Percentiles rank a stretch among this genome's conserved stretches.
These are phyloP conservation scores for Alfaro cultratus DNA, from an alignment of 2,797 vertebrate species.

Conservation along the genomic window DNA sequence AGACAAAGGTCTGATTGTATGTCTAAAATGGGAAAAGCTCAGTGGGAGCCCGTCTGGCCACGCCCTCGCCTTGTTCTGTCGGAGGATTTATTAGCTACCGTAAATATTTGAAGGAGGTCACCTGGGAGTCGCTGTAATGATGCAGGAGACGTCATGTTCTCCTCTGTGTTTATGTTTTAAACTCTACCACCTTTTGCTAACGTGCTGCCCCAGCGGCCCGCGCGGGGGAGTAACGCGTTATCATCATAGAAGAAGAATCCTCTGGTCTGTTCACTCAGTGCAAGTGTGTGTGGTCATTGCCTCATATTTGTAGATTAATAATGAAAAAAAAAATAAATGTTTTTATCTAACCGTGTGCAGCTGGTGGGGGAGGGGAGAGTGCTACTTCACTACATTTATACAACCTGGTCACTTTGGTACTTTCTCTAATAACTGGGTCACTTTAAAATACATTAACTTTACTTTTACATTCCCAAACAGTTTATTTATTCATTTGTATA, in stretches of 20 bases:
- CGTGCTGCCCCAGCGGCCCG: slow-evolving; percentile 25
- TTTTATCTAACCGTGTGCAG: not conserved
- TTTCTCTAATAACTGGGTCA: not conserved
- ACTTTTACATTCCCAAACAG: not conserved
- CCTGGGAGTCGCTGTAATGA: slow-evolving; percentile 58
- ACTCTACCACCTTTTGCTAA: slow-evolving; percentile 35
- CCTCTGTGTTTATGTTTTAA: slow-evolving; percentile 64
- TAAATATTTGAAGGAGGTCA: slow-evolving; percentile 68
- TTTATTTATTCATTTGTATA: not conserved
- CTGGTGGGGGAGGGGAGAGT: not conserved
- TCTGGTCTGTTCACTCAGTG: slow-evolving; percentile 16
- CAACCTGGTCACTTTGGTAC: not conserved
- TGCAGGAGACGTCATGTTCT: slow-evolving; percentile 45
- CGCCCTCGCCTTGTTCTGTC: slow-evolving; percentile 11
- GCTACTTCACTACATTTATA: not conserved
- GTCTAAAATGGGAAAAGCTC: slow-evolving; percentile 22
- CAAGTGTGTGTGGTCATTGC: not conserved
- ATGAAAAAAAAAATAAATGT: not conserved
- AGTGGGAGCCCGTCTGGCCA: slow-evolving; percentile 25
- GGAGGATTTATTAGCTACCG: slow-evolving; percentile 60
- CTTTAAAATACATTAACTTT: not conserved
- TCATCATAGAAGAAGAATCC: slow-evolving; percentile 2
- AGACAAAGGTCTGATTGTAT: slow-evolving; percentile 29
- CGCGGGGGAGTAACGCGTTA: slow-evolving; percentile 4
- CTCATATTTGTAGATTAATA: not conserved